Evolutionary conservation across 2,888 invertebrate species (phyloP), one percentile per base, ranked within the genome.

Genomic region (Galerucella nymphaeae): DNA sequence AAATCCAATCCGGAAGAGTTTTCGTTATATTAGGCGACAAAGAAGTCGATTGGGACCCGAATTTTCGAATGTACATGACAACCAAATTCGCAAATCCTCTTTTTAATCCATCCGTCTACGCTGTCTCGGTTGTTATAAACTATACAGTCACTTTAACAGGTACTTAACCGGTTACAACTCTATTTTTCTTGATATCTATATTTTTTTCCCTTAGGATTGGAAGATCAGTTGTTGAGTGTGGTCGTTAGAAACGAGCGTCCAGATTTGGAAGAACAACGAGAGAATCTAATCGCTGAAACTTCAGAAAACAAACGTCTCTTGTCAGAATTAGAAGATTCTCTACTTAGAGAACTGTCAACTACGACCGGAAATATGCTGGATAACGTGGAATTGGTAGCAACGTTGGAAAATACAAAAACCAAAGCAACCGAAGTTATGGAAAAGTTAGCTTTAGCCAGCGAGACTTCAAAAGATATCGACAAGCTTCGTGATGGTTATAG

Each of bases 301-400:
- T 94, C 94, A 81, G 92, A 93, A 75, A 96, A 97, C 86, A 96
- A 96, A 84, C 93, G 92, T 80, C 86, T 96, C 4, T 87, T 97
- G 65, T 93, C 94, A 70, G 92, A 94, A 59, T 87, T 97, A 0
- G 97, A 97, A 83, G 95, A 97, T 84, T 95, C 95, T 0, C 86
- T 97, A 67, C 88, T 97, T 2, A 87, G 93, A 62, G 96, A 97
- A 83, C 87, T 97, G 79, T 93, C 96, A 1, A 94, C 93, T 0
- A 95, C 95, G 0, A 92, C 94, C 0, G 97, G 96, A 16, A 96
- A 96, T 86, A 97, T 97, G 96, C 87, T 97, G 82, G 97, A 97
- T 83, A 97, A 97, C 80, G 91, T 93, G 0, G 96, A 97, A 80
- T 88, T 97, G 10, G 91, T 97, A 16, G 88, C 92, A 75, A 96